Evolutionary conservation across 1,140 invertebrate genomes (phyloP).

Genomic region (Agraylea sexmaculata): DNA sequence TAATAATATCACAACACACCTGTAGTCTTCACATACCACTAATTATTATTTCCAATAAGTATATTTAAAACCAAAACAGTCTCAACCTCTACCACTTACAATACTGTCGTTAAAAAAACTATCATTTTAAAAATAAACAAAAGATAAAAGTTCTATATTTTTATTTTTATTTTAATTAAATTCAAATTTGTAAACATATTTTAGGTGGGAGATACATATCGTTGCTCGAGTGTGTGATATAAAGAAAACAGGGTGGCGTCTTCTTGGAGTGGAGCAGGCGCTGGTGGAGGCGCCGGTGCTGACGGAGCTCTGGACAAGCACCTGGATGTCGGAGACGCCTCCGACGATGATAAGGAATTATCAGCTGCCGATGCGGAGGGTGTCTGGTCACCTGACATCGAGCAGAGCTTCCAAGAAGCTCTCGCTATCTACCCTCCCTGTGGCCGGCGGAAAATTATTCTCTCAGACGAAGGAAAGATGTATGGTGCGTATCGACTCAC

Average conservation of each 20-base stretch:
- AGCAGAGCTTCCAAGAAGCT: conserved; percentile 99
- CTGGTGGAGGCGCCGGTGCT: conserved; percentile 53
- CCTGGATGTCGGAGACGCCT: conserved; percentile 72
- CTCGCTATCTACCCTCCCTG: conserved; percentile 99
- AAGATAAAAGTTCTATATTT: no score
- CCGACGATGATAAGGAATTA: conserved; percentile 65
- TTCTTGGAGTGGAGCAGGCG: conserved; percentile 59
- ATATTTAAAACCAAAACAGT: no score
- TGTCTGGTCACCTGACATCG: conserved; percentile 99
- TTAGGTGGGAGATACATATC: no score
- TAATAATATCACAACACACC: no score
- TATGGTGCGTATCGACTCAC: conserved; percentile 95
- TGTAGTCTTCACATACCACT: no score
- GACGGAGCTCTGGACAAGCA: conserved; percentile 68
- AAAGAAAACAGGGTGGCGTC: conserved; percentile 79
- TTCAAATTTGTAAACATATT: no score
- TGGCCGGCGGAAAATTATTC: conserved; percentile 96
- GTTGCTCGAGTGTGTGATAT: no score
- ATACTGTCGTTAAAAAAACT: no score
- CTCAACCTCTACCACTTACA: no score
- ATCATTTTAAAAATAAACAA: no score
- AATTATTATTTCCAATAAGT: no score
- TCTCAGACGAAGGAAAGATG: conserved; percentile 99
- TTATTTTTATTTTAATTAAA: no score
- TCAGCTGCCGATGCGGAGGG: conserved; percentile 95